Conservation (phyloP, 1,140 invertebrate species). For the Lycorma delicatula region DNA sequence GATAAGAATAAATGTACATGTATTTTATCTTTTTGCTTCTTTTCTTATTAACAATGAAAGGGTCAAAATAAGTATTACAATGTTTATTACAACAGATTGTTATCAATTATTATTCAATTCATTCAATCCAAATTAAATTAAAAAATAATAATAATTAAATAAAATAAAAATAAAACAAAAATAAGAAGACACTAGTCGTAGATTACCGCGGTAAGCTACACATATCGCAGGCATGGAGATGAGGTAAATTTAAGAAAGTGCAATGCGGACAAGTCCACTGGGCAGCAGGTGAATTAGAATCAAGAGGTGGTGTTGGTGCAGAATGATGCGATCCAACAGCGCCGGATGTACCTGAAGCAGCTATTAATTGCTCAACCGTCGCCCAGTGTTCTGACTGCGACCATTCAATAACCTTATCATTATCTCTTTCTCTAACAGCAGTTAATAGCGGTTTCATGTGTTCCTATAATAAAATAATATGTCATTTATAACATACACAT, state of each 20-base stretch:
- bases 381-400: conserved; percentile 72
- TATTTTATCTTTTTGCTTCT: too few species aligned
- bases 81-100: too few species aligned
- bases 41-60: too few species aligned
- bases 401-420: conserved; percentile 65
- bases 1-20: too few species aligned
- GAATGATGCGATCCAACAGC: conserved; percentile 23
- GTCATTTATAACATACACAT: too few species aligned
- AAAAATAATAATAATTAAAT: too few species aligned
- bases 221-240: conserved; percentile 75
- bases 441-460: conserved; percentile 66
- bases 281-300: conserved; percentile 36
- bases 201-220: conserved; percentile 76
- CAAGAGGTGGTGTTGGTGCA: conserved; percentile 14
- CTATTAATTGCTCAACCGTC: conserved; percentile 78
- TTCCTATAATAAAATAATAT: conserved; percentile 48
- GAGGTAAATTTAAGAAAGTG: conserved; percentile 79
- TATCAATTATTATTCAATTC: too few species aligned
- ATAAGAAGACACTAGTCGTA: too few species aligned
- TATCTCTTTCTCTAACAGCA: conserved; percentile 63
- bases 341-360: conserved; percentile 40
- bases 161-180: too few species aligned
- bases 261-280: conserved; percentile 88
- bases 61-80: too few species aligned
- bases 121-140: too few species aligned